Base-by-base conservation (phyloP, 53 echinoderm and acorn worm species). In the Pentamera pediparva region DNA sequence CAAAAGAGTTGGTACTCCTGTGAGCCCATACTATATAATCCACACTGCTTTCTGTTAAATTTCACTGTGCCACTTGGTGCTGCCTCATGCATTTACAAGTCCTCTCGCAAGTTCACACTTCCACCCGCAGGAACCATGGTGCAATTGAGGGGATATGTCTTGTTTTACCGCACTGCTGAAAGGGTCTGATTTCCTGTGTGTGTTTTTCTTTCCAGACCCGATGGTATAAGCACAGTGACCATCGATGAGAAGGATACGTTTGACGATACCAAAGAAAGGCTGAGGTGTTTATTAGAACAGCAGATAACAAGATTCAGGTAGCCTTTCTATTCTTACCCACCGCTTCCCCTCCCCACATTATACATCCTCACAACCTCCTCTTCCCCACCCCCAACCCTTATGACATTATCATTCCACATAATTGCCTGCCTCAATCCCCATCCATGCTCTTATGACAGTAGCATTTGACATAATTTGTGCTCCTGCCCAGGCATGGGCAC, bases 231-330 rank as follows among this genome's bases (percentile, higher is more conserved):
- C 19, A 98, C 98, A 52, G 98, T 98, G 49, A 98, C 91, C 37
- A 79, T 88, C n/a, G 91, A 91, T 28, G 98, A 98, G 73, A 98
- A 83, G 36, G 96, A 96, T 18, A 91, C 86, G 61, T 92, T 98
- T 87, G 85, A 89, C 48, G 98, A 98, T 40, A 98, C 92, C 70
- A 98, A 98, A 67, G 98, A 98, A 18, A 83, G 91, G 29, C 81
- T 98, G 17, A 57, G 98, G 56, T 77, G 88, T 70, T 84, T 98
- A 20, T 73, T 98, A 15, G 98, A 98, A 78, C 85, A 98, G 43
- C 98, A 98, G 76, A 98, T 98, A 35, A 98, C 96, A 81, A 82
- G 92, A 49, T 98, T 98, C 82, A 98, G 98, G 98, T 98, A 77
- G 55, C 15, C 47, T 17, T 2, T 45, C n/a, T 17, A 17, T n/a